Base-by-base conservation (phyloP, 2,888 invertebrate genomes). In the Baccha elongata region DNA sequence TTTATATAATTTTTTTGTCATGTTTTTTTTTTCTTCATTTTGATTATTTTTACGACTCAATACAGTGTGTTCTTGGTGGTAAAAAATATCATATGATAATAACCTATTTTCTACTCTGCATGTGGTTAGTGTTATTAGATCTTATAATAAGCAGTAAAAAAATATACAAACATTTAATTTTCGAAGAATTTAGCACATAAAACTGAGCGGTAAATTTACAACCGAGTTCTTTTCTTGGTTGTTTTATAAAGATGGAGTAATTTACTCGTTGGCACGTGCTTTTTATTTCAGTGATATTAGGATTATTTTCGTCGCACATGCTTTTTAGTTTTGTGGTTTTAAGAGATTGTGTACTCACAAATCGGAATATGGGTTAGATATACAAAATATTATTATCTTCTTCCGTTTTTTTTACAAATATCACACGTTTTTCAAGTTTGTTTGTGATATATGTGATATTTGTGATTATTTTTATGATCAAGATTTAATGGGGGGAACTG, bases 51-150 rank as follows among this genome's bases (percentile, higher is more conserved):
- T 52, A 60, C 32, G 35, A 53, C 64, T 44, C 60, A 50, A 55
- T 46, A 58, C 17, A 13, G 5, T 55, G 23, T 44, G 17, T 26
- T 53, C 55, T 62, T 55, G 37, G 62, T 71, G 58, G 32, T 35
- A 32, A 21, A 32, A 55, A 72, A 69, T 62, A 62, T 75, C n/a
- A n/a, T 69, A 69, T 69, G 69, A 62, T 75, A 68, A 75, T 37
- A 60, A 68, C 58, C 26, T 15, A 8, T 58, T 37, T 29, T 53
- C 21, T 23, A 26, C 72, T 76, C 76, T 19, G 69, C 69, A 67
- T 76, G 81, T 72, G 81, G 81, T 81, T 76, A 62, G 53, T 81
- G 81, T 81, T 81, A 71, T 76, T 76, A 67, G 44, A 81, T 81
- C 71, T 76, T 67, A 81, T 76, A 81, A 72, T 46, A 72, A 75